phyloP scores from a whole-genome alignment of 2,113 vertebrate species.

The Pygoscelis antarcticus region DNA sequence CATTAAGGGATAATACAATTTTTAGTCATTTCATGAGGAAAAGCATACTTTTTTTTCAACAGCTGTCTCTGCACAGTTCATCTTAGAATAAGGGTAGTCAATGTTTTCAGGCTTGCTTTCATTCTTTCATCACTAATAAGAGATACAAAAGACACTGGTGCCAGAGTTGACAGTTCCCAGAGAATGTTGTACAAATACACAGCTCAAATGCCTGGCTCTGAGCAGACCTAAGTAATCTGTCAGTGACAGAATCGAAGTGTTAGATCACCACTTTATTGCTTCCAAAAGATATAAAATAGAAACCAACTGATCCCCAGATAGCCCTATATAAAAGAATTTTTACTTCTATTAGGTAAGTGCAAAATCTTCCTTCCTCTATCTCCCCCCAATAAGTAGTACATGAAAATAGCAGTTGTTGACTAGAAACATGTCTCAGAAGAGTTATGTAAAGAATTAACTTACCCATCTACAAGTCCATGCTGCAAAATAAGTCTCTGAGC shows the following conservation, averaged over 20 bases:
- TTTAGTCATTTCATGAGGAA: not conserved
- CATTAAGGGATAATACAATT: not conserved
- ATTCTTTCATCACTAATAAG: not conserved
- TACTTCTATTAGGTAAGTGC: not conserved
- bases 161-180: not conserved
- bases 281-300: constrained; percentile 23
- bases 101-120: not conserved
- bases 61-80: not conserved
- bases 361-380: not conserved
- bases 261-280: constrained; percentile 31
- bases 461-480: constrained; percentile 96
- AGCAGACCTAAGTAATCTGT: not conserved
- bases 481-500: constrained; percentile 91
- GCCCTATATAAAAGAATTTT: not conserved
- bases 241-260: not conserved
- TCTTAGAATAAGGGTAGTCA: not conserved
- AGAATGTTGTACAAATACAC: constrained; percentile 21
- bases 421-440: not conserved
- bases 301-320: constrained; percentile 16
- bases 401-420: not conserved
- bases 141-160: not conserved
- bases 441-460: constrained; percentile 33
- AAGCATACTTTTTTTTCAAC: not conserved
- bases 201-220: not conserved
- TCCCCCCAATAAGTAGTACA: not conserved